Evolutionary conservation across 2,888 invertebrate species (phyloP).

Genomic region (Arenicola marina): DNA sequence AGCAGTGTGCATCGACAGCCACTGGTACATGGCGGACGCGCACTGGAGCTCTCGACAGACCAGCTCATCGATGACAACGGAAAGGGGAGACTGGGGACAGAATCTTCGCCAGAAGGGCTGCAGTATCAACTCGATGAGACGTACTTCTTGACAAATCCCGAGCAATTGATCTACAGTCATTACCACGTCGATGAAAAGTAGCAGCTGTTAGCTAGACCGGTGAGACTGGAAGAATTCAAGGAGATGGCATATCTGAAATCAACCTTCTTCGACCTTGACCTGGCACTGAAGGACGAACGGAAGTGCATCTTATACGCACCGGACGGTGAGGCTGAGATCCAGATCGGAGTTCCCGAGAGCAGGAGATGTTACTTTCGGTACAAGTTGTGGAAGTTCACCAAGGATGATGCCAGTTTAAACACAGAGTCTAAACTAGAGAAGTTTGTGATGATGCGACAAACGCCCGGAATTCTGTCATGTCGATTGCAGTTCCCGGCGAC

Average conservation of each 20-base stretch:
- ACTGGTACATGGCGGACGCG: constrained; percentile 1
- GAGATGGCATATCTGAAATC: constrained; percentile 13
- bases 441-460: constrained; percentile 11
- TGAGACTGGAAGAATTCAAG: constrained; percentile 31
- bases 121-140: neutral
- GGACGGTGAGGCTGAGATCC: constrained; percentile 11
- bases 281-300: constrained; percentile 8
- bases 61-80: constrained; percentile 5
- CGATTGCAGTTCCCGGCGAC: constrained; percentile 13
- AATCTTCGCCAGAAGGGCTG: too few species aligned
- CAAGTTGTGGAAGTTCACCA: constrained; percentile 14
- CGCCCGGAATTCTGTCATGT: neutral
- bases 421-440: constrained; percentile 6
- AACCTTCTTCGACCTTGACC: constrained; percentile 15
- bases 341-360: constrained; percentile 10
- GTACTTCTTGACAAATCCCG: constrained; percentile 5
- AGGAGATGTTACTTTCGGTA: constrained; percentile 9
- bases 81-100: neutral
- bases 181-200: neutral
- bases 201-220: constrained; percentile 39
- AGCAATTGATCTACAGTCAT: constrained; percentile 1
- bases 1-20: neutral
- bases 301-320: constrained; percentile 12
- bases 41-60: neutral
- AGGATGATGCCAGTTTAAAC: neutral